These are phyloP conservation scores for Neodon shergylaensis DNA, from an alignment of 2,113 vertebrate species.

Conservation along the genomic window DNA sequence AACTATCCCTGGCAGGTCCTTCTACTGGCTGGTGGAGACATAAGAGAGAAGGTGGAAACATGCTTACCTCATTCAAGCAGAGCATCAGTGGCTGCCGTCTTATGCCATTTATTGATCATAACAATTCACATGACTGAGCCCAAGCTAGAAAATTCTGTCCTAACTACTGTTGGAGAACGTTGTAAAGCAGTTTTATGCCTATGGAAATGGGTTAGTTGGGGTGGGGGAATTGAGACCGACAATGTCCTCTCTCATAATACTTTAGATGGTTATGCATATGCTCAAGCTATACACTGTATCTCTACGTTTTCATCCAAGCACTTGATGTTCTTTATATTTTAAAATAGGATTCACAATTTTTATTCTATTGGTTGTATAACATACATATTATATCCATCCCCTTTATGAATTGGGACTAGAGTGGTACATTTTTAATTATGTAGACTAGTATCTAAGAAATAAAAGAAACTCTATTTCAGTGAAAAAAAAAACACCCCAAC, in stretches of 20 bases:
- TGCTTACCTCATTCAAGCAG: not conserved
- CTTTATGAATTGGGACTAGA: not conserved
- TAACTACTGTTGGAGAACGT: not conserved
- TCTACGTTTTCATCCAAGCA: not conserved
- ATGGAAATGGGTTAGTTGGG: not conserved
- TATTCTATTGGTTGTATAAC: not conserved
- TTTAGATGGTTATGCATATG: not conserved
- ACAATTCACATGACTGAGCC: not conserved
- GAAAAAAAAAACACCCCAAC: not conserved
- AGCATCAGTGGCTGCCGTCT: not conserved
- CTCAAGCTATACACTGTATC: not conserved
- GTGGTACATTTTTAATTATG: not conserved
- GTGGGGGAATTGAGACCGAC: rapidly evolving
- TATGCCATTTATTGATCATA: not conserved
- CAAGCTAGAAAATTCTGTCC: not conserved
- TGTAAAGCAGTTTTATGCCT: not conserved
- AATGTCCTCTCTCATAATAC: not conserved
- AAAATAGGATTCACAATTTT: not conserved
- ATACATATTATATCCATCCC: not conserved
- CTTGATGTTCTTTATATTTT: not conserved
- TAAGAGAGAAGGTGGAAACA: not conserved
- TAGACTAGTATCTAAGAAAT: not conserved
- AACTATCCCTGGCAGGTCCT: not conserved
- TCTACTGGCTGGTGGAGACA: not conserved
- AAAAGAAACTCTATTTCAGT: too few relatives aligned